Evolutionary conservation across 2,888 invertebrate species (phyloP).

Genomic region (Temnothorax rugatulus): DNA sequence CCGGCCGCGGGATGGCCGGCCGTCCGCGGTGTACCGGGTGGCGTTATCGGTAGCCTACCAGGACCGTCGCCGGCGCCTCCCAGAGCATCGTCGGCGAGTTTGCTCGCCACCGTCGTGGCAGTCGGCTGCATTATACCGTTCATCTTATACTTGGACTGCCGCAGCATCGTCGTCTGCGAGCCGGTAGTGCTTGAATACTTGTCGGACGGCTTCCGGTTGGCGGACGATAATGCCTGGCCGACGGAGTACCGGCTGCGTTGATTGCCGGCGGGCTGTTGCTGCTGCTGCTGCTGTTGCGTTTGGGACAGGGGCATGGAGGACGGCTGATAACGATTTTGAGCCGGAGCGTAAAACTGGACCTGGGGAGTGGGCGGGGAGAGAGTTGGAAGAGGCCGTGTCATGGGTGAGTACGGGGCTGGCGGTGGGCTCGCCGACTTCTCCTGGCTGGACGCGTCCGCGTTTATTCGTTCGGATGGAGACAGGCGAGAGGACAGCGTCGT

Average conservation of each 20-base stretch:
- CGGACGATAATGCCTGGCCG: conserved; percentile 59
- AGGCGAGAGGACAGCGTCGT: conserved; percentile 34
- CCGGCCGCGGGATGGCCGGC: conserved; percentile 67
- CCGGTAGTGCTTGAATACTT: conserved; percentile 72
- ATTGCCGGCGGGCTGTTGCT: conserved; percentile 66
- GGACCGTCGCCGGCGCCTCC: conserved; percentile 83
- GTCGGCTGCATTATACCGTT: conserved; percentile 80
- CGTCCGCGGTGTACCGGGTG: conserved; percentile 82
- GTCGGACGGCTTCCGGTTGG: conserved; percentile 73
- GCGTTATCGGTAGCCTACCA: conserved; percentile 80
- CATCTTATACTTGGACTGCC: conserved; percentile 81
- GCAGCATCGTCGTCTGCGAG: conserved; percentile 74
- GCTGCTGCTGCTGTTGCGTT: conserved; percentile 74
- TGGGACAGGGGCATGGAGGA: conserved; percentile 72
- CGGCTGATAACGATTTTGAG: conserved; percentile 79
- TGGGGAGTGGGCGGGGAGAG: conserved; percentile 83
- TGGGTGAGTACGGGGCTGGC: conserved; percentile 81
- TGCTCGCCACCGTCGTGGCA: conserved; percentile 57
- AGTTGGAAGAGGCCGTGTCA: conserved; percentile 82
- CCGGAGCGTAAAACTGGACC: conserved; percentile 82
- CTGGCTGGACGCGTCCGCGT: conserved; percentile 40
- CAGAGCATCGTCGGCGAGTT: conserved; percentile 77
- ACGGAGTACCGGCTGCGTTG: conserved; percentile 76
- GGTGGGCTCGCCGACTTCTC: conserved; percentile 79
- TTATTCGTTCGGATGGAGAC: conserved; percentile 37